These are phyloP conservation scores for Portunus trituberculatus DNA, from an alignment of 1,140 invertebrate genomes.

Conservation along the genomic window DNA sequence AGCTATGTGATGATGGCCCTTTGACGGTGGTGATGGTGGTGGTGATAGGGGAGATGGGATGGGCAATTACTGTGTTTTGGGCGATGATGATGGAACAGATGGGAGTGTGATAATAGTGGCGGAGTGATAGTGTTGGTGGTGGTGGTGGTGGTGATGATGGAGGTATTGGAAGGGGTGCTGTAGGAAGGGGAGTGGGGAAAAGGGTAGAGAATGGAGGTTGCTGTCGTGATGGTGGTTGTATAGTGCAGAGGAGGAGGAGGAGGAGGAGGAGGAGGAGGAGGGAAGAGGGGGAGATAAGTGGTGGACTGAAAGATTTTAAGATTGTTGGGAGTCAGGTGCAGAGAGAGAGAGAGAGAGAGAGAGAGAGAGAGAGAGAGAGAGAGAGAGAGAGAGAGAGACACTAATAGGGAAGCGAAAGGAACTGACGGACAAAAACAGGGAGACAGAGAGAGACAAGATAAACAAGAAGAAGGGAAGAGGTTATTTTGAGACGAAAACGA, in stretches of 20 bases:
- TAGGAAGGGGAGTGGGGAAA: not conserved
- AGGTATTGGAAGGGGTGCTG: not conserved
- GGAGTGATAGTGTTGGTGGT: not conserved
- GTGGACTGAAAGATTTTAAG: not conserved
- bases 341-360: not conserved
- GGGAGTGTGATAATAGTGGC: not conserved
- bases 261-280: not conserved
- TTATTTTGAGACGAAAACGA: too few relatives aligned
- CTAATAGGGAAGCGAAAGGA: too few relatives aligned
- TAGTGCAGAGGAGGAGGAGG: not conserved
- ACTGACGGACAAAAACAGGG: too few relatives aligned
- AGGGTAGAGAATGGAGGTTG: too few relatives aligned
- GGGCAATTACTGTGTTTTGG: not conserved
- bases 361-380: slow-evolving; percentile 5
- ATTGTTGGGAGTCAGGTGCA: not conserved
- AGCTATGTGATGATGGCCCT: too few relatives aligned
- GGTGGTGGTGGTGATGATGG: not conserved
- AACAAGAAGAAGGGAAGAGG: too few relatives aligned
- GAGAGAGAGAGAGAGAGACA: not conserved
- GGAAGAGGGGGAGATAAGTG: not conserved
- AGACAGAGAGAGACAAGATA: too few relatives aligned
- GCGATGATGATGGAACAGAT: not conserved
- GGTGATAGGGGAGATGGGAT: not conserved
- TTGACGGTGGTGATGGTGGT: not conserved
- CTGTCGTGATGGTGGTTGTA: not conserved